Evolutionary conservation across 2,797 vertebrate species (phyloP).

Genomic region (Schizopygopsis pylzovi): DNA sequence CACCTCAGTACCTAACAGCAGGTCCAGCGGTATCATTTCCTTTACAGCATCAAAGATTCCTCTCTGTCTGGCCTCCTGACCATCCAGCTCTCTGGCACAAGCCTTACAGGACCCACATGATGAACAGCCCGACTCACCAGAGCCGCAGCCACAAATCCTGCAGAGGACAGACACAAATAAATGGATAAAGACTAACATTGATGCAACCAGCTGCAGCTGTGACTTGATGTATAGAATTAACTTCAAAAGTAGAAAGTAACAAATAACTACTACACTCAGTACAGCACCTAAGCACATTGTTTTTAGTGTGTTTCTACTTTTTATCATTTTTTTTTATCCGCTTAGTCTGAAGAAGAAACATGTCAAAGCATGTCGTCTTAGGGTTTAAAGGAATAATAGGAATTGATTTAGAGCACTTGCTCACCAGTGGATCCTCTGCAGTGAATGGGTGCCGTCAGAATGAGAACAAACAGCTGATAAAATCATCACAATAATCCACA

Average conservation of each 20-base stretch:
- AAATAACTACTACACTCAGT: background rate
- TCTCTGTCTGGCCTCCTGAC: constrained; percentile 96
- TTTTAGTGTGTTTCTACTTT: background rate
- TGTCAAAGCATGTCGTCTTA: no score
- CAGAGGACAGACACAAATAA: constrained; percentile 28
- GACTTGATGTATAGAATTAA: background rate
- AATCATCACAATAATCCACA: no score
- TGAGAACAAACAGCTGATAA: no score
- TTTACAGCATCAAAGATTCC: constrained; percentile 99
- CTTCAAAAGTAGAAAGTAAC: constrained; percentile 5
- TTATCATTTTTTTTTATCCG: no score
- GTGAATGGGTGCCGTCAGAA: no score
- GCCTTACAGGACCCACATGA: constrained; percentile 98
- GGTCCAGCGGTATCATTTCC: constrained; percentile 99
- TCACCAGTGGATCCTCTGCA: no score
- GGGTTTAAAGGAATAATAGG: no score
- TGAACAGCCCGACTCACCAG: constrained; percentile 97
- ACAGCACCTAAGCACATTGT: no score
- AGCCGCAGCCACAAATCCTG: constrained; percentile 98
- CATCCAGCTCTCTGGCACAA: constrained; percentile 95
- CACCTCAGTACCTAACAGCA: constrained; percentile 88
- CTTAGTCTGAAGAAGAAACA: no score
- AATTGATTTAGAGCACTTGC: no score
- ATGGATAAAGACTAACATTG: background rate
- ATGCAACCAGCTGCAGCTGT: background rate